Base-by-base conservation (phyloP, 2,888 invertebrate species). In the Chymomyza fuscimana region DNA sequence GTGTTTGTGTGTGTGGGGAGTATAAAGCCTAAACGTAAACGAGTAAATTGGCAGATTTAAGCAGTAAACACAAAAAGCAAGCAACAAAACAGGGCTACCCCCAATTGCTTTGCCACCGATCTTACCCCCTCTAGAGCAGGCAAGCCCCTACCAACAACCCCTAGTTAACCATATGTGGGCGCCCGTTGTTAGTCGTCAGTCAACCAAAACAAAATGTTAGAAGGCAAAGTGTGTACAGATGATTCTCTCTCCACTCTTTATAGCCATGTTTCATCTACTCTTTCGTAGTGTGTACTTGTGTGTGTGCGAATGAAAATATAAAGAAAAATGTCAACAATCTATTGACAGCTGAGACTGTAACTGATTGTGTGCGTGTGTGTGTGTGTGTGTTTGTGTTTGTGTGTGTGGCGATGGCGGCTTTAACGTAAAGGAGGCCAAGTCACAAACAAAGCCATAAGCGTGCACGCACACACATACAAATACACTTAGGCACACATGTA, bases 321-420 rank as follows among this genome's bases (percentile, higher is more conserved):
- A 82, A 78, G 87, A 87, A 85, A 83, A 85, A 85, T 85, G 85
- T 85, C 88, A 85, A 89, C 89, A 89, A 89, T 85, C 88, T 86
- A 85, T 85, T 85, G 85, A 85, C 89, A 85, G 89, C 89, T 89
- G 85, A 89, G 84, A 88, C 88, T 81, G 89, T 83, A 88, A 88
- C 89, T 88, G 89, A 88, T 83, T 87, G 87, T 86, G 51, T 36
- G 69, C 62, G 69, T 69, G 79, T 29, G 69, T 16, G 40, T 7
- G 40, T 15, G 50, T 29, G 69, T 12, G 40, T 29, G 69, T 16
- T 29, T 7, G 40, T 15, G 50, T 29, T 63, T 12, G 40, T 29
- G 69, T 16, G 40, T 7, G 40, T 16, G 50, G 5, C 7, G 5
- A 9, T 12, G n/a, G 65, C 65, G 81, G 80, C 77, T 71, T 73